Base-by-base conservation (phyloP, 2,797 vertebrate genomes). In the Pyrrhura leucotis region DNA sequence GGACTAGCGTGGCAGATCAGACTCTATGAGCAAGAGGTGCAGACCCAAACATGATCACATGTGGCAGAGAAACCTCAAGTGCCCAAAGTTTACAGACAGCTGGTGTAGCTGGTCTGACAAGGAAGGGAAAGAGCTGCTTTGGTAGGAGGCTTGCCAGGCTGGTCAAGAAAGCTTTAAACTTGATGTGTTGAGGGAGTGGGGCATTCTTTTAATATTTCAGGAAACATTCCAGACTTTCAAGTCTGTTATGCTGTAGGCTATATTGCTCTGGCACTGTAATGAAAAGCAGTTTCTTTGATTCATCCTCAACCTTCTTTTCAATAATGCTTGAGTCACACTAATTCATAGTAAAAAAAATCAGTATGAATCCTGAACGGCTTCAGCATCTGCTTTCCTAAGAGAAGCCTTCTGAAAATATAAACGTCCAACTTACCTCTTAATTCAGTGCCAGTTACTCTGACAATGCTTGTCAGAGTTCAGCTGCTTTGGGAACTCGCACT, bases 281-380 rank as follows among this genome's bases (percentile, higher is more conserved):
- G 74, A 93, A 90, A 94, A 90, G 37, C 39, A 78, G 13, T 39
- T 89, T 82, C 69, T 91, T 80, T 95, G 85, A 76, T 93, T 91
- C 20, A 65, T 81, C 59, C 22, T 77, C n/a, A 89, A 26, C 31
- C 33, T 80, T 81, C 40, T 85, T 89, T 81, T 88, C 40, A 89
- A 16, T 58, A 75, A 35, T 69, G 91, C 73, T 50, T 53, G 50
- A 93, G 42, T 75, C 88, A 86, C 26, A 35, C 18, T 78, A 72
- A 78, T 67, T 84, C 44, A 6, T 47, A 35, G 39, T 84, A 72
- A 45, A 72, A 88, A 81, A n/a, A 86, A 90, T 59, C 73, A 48
- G n/a, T 29, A 44, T 23, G 50, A 89, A 88, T 65, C 45, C 33
- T 72, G 40, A 84, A 69, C 14, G 29, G 15, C 50, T 86, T 84